phyloP scores from a whole-genome alignment of 2,888 invertebrate genomes.

The Sthenelais limicola region DNA sequence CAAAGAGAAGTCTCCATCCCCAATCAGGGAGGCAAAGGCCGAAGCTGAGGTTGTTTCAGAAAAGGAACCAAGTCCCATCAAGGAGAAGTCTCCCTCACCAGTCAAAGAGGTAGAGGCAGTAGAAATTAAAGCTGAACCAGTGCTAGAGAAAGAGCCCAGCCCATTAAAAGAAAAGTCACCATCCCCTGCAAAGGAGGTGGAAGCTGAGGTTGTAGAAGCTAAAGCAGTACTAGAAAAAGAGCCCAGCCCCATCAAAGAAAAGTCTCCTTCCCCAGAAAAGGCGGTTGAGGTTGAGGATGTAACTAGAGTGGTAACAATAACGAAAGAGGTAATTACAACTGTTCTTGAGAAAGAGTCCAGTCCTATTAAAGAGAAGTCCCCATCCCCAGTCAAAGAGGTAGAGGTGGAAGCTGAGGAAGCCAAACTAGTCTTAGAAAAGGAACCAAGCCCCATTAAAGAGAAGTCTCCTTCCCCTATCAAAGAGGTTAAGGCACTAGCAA shows the following conservation, averaged over 20 bases:
- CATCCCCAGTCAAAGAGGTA: conserved; percentile 6
- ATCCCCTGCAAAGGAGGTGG: too few relatives aligned
- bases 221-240: conserved; percentile 43
- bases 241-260: conserved; percentile 42
- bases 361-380: conserved; percentile 5
- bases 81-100: too few relatives aligned
- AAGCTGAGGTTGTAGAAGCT: conserved; percentile 31
- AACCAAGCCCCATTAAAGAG: conserved; percentile 19
- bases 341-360: conserved; percentile 23
- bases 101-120: too few relatives aligned
- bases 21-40: not conserved
- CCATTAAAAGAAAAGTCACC: conserved; percentile 23
- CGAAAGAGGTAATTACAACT: not conserved
- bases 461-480: not conserved
- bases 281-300: conserved; percentile 76
- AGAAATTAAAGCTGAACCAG: too few relatives aligned
- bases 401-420: too few relatives aligned
- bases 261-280: not conserved
- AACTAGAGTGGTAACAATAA: too few relatives aligned
- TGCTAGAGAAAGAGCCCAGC: too few relatives aligned
- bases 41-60: not conserved
- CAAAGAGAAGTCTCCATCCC: conserved; percentile 1
- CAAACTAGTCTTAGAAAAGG: not conserved
- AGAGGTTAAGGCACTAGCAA: not conserved
- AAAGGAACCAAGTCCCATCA: conserved; percentile 5